Evolutionary conservation across 1,140 invertebrate species (phyloP).

Genomic region (Sarcophaga bullata): DNA sequence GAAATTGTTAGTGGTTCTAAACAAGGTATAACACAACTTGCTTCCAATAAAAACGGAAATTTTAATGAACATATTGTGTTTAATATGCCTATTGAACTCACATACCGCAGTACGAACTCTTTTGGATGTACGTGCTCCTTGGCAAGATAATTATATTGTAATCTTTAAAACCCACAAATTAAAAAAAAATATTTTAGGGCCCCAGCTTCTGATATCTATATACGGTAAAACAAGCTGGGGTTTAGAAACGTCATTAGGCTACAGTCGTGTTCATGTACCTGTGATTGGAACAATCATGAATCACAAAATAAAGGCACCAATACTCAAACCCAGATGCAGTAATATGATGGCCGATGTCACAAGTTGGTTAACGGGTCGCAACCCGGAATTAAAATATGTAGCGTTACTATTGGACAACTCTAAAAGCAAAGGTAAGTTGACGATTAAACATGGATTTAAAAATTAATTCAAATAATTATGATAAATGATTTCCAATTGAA

Average conservation of each 20-base stretch:
- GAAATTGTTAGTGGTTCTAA: constrained; percentile 57
- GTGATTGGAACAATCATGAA: constrained; percentile 51
- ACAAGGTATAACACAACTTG: constrained; percentile 63
- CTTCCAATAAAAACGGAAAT: constrained; percentile 51
- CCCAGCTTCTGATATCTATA: constrained; percentile 63
- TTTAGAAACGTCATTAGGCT: constrained; percentile 59
- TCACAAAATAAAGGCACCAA: constrained; percentile 49
- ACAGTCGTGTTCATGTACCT: constrained; percentile 62
- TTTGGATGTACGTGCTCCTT: constrained; percentile 62
- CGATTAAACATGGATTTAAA: too few species aligned
- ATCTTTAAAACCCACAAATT: background rate
- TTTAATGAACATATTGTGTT: constrained; percentile 64
- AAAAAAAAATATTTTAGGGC: constrained; percentile 55
- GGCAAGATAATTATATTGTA: background rate
- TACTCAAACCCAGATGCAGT: constrained; percentile 56
- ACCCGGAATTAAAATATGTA: constrained; percentile 61
- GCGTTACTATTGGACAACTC: constrained; percentile 57
- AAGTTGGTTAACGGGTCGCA: constrained; percentile 58
- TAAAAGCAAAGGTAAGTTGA: constrained; percentile 57
- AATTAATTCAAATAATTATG: background rate
- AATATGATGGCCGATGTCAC: constrained; percentile 58
- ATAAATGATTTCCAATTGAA: too few species aligned
- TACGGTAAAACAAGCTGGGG: constrained; percentile 61
- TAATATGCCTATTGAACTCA: constrained; percentile 65
- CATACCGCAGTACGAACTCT: constrained; percentile 63